Conservation (phyloP, 1,140 invertebrate species). For the Pseudomyrmex concolor region DNA sequence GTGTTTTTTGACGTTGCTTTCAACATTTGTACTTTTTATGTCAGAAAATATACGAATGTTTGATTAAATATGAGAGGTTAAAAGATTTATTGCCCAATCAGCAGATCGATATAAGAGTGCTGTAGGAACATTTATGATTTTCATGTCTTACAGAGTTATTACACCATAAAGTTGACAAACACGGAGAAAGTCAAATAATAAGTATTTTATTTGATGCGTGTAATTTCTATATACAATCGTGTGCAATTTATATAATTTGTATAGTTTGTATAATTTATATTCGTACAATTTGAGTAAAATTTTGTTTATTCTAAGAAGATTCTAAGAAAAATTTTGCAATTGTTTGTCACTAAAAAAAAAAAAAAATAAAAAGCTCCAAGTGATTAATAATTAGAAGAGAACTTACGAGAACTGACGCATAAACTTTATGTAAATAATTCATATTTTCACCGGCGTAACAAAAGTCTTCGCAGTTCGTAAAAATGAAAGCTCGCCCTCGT, state of each 20-base stretch:
- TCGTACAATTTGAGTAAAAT: no score
- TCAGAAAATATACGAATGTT: conserved; percentile 27
- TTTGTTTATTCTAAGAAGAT: no score
- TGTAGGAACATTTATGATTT: conserved; percentile 54
- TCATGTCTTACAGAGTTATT: conserved; percentile 20
- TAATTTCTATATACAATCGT: no score
- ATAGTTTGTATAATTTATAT: no score
- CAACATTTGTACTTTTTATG: neutral
- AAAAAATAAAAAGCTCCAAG: neutral
- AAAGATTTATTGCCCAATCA: conserved; percentile 36
- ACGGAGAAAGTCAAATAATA: neutral
- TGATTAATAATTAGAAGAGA: neutral
- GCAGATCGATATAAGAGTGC: conserved; percentile 50
- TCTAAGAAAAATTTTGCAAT: no score
- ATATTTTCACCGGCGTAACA: neutral
- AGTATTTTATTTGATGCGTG: neutral
- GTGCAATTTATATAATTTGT: no score
- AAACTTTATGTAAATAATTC: conserved; percentile 13
- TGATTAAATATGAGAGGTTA: conserved; percentile 14
- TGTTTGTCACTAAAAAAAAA: neutral
- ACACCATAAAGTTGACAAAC: neutral
- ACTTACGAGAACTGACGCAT: neutral
- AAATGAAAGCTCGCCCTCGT: neutral
- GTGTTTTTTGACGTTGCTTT: neutral
- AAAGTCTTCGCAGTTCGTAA: neutral